Conservation (phyloP, 2,113 vertebrate species). For the Carettochelys insculpta region DNA sequence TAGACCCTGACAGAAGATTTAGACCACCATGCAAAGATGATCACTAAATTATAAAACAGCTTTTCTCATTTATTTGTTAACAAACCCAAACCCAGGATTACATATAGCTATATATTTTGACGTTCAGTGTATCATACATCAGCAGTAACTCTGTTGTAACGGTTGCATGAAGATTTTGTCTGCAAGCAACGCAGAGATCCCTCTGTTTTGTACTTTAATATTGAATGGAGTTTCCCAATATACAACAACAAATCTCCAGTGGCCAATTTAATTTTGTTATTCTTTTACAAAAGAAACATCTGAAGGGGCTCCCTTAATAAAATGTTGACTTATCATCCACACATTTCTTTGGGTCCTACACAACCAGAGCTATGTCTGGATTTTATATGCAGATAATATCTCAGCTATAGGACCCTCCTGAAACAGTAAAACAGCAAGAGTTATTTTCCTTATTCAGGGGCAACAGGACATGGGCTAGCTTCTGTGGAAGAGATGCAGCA, state of each 20-base stretch:
- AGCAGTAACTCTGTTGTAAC: not conserved
- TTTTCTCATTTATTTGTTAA: not conserved
- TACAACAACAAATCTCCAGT: not conserved
- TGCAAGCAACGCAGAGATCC: not conserved
- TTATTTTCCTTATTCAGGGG: not conserved
- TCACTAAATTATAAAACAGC: not conserved
- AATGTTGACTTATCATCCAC: not conserved
- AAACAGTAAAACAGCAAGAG: not conserved
- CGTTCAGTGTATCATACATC: no score
- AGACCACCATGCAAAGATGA: not conserved
- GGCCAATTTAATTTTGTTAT: not conserved
- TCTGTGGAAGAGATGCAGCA: not conserved
- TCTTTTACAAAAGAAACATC: not conserved
- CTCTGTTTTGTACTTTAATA: not conserved
- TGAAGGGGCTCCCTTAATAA: not conserved
- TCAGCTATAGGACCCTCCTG: not conserved
- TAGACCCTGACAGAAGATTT: not conserved
- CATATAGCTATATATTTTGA: no score
- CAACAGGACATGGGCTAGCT: not conserved
- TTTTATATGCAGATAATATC: not conserved
- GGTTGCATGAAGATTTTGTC: not conserved
- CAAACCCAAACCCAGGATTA: not conserved
- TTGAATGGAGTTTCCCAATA: not conserved
- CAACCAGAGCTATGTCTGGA: fast-evolving
- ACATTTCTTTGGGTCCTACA: fast-evolving